These are phyloP conservation scores for Daktulosphaira vitifoliae DNA, from an alignment of 1,140 invertebrate genomes.

Conservation along the genomic window DNA sequence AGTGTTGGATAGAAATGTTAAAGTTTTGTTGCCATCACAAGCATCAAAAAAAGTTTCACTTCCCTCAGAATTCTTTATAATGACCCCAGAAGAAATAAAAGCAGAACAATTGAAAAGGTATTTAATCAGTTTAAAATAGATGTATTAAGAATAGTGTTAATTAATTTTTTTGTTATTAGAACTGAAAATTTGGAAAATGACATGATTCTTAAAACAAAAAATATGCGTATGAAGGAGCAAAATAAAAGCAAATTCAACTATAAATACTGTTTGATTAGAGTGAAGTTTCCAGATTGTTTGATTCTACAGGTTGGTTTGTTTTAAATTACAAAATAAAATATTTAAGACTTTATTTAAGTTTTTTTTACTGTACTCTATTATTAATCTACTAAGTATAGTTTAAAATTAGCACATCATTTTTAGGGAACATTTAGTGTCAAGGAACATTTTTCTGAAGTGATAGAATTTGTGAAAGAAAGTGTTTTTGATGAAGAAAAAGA, in stretches of 20 bases:
- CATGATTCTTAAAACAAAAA: constrained; percentile 78
- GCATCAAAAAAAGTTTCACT: constrained; percentile 58
- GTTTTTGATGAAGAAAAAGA: constrained; percentile 54
- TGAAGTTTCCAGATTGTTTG: constrained; percentile 79
- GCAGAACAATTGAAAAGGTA: constrained; percentile 69
- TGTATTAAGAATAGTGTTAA: constrained; percentile 26
- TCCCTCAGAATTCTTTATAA: constrained; percentile 71
- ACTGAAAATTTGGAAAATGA: constrained; percentile 68
- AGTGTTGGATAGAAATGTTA: constrained; percentile 73
- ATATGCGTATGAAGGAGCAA: constrained; percentile 79
- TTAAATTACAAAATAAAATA: constrained; percentile 11
- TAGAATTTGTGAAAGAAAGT: constrained; percentile 64
- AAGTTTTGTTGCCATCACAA: constrained; percentile 72
- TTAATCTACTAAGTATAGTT: background rate
- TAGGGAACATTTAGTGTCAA: constrained; percentile 75
- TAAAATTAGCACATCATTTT: constrained; percentile 12
- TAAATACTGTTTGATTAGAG: constrained; percentile 70
- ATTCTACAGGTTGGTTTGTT: constrained; percentile 58
- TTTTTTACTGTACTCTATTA: too few relatives aligned
- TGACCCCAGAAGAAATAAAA: constrained; percentile 72
- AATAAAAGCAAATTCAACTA: constrained; percentile 65
- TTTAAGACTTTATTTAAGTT: background rate
- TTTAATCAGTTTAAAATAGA: constrained; percentile 1
- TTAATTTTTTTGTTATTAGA: constrained; percentile 45
- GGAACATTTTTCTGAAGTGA: constrained; percentile 60